Base-by-base conservation (phyloP, 92 coral and sea anemone genomes). In the Micromussa lordhowensis region DNA sequence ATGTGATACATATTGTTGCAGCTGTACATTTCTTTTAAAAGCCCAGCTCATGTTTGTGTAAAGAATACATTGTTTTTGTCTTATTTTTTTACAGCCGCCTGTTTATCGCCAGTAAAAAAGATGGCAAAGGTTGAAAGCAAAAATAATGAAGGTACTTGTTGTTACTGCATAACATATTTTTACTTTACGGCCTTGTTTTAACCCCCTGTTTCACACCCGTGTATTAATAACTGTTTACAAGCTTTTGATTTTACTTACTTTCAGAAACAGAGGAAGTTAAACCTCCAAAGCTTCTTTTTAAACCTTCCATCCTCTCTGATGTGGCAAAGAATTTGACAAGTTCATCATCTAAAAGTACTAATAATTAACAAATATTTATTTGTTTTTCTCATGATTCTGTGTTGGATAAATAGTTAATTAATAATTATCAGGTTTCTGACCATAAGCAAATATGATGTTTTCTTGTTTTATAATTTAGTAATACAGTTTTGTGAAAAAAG, bases 311-410 rank as follows among this genome's bases (percentile, higher is more conserved):
- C 26, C 77, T 95, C 32, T 93, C 85, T 77, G 95, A 95, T 86
- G 98, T 93, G 49, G 98, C 98, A 69, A 95, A 95, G 92, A 95
- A 91, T 81, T 77, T 95, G 88, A 83, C 95, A 29, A 93, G 88
- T 51, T 74, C 88, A 22, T 77, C 95, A 24, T 17, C 71, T 18
- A 92, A 38, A 71, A 72, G 93, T 91, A 72, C 26, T 21, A 22
- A 57, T 21, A 24, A 21, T 35, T 51, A 8, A 36, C 38, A 36
- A 36, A 2, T 55, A 35, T 12, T 30, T 35, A 72, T 40, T 51
- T 32, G 44, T 3, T 81, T 15, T 64, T 68, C 40, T 84, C 14
- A 10, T 85, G 21, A 19, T 9, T 66, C 54, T 48, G 6, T 57
- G 54, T 73, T 55, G 87, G 57, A 36, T 44, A 8, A 44, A 44